Percentiles rank a stretch among this genome's conserved stretches.
phyloP scores from a whole-genome alignment of 2,888 invertebrate genomes.

The Folsomia manolachei region DNA sequence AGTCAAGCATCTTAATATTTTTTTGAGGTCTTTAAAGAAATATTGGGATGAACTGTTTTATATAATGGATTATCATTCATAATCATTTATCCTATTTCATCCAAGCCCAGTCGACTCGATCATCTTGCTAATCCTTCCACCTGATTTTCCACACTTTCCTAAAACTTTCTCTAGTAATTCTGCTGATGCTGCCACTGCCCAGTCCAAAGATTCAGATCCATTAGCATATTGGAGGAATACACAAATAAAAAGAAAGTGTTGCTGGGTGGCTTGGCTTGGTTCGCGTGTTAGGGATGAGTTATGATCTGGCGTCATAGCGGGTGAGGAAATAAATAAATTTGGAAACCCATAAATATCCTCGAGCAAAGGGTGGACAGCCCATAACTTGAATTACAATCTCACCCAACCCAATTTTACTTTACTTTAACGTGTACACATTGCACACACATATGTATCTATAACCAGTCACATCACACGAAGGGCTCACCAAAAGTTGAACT shows the following conservation, averaged over 20 bases:
- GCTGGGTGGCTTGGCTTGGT: background rate
- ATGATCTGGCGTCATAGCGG: background rate
- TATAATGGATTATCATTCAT: too few species aligned
- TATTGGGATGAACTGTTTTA: too few species aligned
- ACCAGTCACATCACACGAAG: too few species aligned
- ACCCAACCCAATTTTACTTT: background rate
- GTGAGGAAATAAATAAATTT: conserved; percentile 39
- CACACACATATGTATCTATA: background rate
- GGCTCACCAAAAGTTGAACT: too few species aligned
- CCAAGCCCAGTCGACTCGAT: background rate
- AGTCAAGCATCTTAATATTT: too few species aligned
- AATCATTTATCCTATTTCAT: too few species aligned
- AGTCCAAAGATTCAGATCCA: background rate
- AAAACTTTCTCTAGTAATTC: too few species aligned
- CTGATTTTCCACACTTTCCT: background rate
- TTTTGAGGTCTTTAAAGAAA: too few species aligned
- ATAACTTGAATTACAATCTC: background rate
- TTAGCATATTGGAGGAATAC: background rate
- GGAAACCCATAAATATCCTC: conserved; percentile 41
- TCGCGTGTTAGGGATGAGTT: conserved; percentile 3
- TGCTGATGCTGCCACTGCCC: too few species aligned
- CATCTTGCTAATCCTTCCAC: background rate
- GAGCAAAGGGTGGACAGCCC: conserved; percentile 39
- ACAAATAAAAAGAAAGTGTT: too few species aligned
- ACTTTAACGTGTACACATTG: background rate